These are phyloP conservation scores for Pogonocichla stellata DNA, from an alignment of 2,113 vertebrate genomes.

Conservation along the genomic window DNA sequence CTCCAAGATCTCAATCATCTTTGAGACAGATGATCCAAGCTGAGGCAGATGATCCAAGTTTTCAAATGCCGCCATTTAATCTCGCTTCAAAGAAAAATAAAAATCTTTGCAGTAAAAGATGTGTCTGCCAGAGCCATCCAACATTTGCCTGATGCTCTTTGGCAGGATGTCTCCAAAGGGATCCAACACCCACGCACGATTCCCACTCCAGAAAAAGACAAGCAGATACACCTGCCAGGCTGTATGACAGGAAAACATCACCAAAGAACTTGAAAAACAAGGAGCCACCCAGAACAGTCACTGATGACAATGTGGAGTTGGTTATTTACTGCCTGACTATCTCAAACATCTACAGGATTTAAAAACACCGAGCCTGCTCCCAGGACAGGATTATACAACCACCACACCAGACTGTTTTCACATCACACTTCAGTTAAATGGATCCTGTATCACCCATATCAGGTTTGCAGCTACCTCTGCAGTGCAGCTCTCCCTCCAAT, in stretches of 20 bases:
- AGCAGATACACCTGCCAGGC: neutral
- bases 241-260: neutral
- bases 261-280: conserved; percentile 27
- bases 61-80: neutral
- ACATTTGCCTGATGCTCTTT: neutral
- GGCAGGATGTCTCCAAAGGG: neutral
- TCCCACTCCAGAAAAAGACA: neutral
- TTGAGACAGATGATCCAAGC: neutral
- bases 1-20: neutral
- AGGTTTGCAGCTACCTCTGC: neutral
- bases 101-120: neutral
- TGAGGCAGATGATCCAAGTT: neutral
- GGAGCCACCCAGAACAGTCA: conserved; percentile 42
- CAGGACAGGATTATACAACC: neutral
- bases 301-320: neutral
- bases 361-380: neutral
- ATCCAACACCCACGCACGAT: neutral
- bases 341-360: conserved; percentile 3
- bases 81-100: neutral
- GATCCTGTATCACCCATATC: neutral
- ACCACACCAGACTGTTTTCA: neutral
- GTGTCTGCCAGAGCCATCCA: neutral
- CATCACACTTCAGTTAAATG: neutral
- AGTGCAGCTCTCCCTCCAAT: neutral
- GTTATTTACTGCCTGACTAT: conserved; percentile 10